Base-by-base conservation (phyloP, 2,797 vertebrate species). In the Typhlichthys eigenmanni region DNA sequence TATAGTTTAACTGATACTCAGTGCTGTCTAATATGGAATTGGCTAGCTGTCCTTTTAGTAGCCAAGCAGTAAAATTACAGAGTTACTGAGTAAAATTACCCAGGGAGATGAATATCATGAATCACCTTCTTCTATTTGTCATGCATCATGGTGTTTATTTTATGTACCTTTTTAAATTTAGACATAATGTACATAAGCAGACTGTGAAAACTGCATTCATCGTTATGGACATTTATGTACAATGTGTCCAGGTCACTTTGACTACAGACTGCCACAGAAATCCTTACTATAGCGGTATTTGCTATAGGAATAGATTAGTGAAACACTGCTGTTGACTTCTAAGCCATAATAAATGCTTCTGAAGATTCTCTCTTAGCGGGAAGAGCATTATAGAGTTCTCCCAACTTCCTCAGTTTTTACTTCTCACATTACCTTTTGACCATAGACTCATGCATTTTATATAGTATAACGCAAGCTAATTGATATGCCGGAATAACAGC, bases 181-280 rank as follows among this genome's bases (percentile, higher is more conserved):
- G 24, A 24, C 24, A 24, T 24, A 24, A 24, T 24, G 24, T 24
- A 24, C 24, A 24, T 2, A 24, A 24, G 24, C 24, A 24, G 0
- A 24, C 24, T 24, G 19, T 19, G 24, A 3, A 24, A 24, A 24
- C 24, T 24, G 24, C 24, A 24, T 24, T 24, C 24, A 3, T 24
- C 24, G 24, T 24, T 24, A 24, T 3, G 3, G 24, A 3, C 24
- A 24, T 24, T 24, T 24, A 3, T 24, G 19, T 24, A 24, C 19
- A 24, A 24, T 24, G 19, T 24, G 16, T 68, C 48, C 38, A 55
- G 47, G 46, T 55, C 38, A 53, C 54, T 74, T 48, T 24, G 19
- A 24, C 19, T 64, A 50, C 29, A 13, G 46, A 19, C 68, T 48
- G 32, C 52, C 48, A 72, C 46, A 46, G 52, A 64, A 58, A 53